Conservation (phyloP, 2,113 vertebrate species). For the Eudyptes chrysolophus region DNA sequence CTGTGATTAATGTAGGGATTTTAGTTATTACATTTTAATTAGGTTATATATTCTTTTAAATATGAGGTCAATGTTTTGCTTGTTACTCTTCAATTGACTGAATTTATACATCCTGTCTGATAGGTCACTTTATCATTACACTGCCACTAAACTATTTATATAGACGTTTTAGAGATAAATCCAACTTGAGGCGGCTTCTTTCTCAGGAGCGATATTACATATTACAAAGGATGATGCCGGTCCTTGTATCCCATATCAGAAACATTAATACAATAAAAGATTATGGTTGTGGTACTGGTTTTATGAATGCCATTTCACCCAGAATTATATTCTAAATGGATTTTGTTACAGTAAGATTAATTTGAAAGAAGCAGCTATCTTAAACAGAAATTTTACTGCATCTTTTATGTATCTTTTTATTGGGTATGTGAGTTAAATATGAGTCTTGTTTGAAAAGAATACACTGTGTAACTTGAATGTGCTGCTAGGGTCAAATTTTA, state of each 20-base stretch:
- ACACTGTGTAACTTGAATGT: conserved; percentile 9
- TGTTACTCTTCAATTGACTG: neutral
- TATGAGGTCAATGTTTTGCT: neutral
- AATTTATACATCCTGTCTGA: neutral
- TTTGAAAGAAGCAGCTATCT: conserved; percentile 12
- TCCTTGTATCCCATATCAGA: neutral
- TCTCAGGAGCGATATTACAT: neutral
- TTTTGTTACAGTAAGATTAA: conserved; percentile 44
- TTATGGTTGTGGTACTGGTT: conserved; percentile 2
- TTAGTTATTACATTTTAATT: conserved; percentile 29
- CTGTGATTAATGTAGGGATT: conserved; percentile 12
- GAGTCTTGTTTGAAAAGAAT: conserved; percentile 15
- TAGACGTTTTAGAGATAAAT: neutral
- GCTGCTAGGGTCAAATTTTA: neutral
- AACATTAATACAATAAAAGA: conserved; percentile 24
- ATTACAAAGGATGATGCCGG: neutral
- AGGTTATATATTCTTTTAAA: conserved; percentile 26
- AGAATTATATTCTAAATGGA: conserved; percentile 40
- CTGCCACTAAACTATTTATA: neutral
- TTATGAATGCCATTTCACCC: conserved; percentile 45
- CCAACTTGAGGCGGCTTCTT: neutral
- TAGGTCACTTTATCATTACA: neutral
- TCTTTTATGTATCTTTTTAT: conserved; percentile 26
- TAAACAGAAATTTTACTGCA: conserved; percentile 49
- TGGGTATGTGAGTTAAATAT: neutral